Evolutionary conservation across 1,140 invertebrate genomes (phyloP).

Genomic region (Homarus americanus): DNA sequence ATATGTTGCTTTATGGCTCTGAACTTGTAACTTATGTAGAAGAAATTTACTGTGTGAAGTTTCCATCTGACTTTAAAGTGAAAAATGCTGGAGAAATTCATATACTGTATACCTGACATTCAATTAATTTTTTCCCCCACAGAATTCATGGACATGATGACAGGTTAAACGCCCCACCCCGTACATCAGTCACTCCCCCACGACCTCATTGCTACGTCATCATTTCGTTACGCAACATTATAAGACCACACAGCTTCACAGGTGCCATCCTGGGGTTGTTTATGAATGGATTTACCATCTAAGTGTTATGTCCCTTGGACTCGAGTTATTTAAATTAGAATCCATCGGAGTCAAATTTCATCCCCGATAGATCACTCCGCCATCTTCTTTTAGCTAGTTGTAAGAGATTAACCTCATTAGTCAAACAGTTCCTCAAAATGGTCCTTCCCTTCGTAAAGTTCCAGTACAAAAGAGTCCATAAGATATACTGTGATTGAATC

Average conservation of each 20-base stretch:
- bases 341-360: background rate
- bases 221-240: background rate
- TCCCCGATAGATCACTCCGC: background rate
- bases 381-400: background rate
- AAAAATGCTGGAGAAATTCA: no score
- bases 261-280: background rate
- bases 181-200: background rate
- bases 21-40: no score
- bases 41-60: no score
- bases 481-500: constrained; percentile 53
- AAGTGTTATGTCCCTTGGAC: constrained; percentile 14
- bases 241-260: background rate
- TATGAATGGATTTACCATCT: constrained; percentile 19
- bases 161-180: constrained; percentile 77
- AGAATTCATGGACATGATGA: constrained; percentile 89
- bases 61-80: no score
- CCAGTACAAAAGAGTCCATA: constrained; percentile 48
- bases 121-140: constrained; percentile 77
- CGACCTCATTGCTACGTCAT: background rate
- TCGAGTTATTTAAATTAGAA: constrained; percentile 21
- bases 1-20: no score
- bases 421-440: background rate
- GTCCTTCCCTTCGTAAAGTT: constrained; percentile 1
- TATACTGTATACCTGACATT: no score
- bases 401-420: background rate